Evolutionary conservation across 2,113 vertebrate genomes (phyloP), one percentile per base, ranked within the genome.

Genomic region (Alces alces): DNA sequence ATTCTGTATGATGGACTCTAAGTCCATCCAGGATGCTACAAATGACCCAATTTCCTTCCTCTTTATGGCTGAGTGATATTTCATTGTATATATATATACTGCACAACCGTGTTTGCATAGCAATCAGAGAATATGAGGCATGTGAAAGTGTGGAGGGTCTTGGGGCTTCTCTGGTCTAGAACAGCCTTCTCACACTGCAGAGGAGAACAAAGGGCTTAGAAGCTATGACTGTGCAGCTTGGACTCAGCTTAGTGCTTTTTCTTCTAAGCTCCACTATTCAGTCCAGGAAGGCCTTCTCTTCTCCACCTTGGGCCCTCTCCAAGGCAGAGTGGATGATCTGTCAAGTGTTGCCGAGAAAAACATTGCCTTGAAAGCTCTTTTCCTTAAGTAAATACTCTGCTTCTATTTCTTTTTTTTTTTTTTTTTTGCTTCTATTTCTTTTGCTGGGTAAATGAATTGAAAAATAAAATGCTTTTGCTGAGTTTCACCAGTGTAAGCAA

Each of bases 331-430:
- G 7, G 27, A 61, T 25, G 7, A 27, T 57, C 87, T 86, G 45
- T n/a, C 55, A 2, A 27, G 36, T 30, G 30, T 47, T 55, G 25
- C 52, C 54, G 33, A 76, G 61, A 86, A 84, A 90, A 66, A 33
- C 30, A 76, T 17, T 66, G 15, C 33, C 54, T 39, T 36, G 43
- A 12, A 96, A 96, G 85, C 23, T 76, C 14, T 80, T 84, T 58
- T 50, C 43, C 54, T 93, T 86, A 54, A 45, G 50, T 79, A 60
- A 55, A 93, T 83, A 45, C 21, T 47, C 33, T 66, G 55, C 16
- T 86, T 89, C 19, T 5, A 25, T 90, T 61, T 94, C 54, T 64
- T 91, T 60, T 36, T 90, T 61, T 94, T 47, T 64, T 91, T 60
- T 36, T n/a, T n/a, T n/a, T n/a, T n/a, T 66, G 55, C 16, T 86